Evolutionary conservation across 2,113 vertebrate genomes (phyloP).

Genomic region (Alethe diademata): DNA sequence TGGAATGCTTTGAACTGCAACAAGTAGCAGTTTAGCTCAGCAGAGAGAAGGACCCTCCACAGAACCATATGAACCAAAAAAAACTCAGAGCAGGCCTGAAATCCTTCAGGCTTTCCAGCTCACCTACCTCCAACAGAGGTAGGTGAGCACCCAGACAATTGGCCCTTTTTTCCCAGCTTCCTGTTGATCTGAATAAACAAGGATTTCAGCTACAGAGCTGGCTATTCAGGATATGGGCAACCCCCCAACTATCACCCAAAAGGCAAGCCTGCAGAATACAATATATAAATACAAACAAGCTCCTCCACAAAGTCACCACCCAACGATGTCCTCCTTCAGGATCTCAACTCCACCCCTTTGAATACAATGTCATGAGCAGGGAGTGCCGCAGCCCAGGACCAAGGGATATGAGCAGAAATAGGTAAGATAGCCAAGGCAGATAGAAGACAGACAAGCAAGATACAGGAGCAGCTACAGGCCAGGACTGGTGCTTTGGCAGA

Average conservation of each 20-base stretch:
- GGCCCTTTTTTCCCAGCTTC: not conserved
- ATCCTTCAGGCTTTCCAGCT: not conserved
- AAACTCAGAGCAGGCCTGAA: not conserved
- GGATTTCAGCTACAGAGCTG: not conserved
- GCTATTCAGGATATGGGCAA: not conserved
- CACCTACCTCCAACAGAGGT: not conserved
- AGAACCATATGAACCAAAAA: not conserved
- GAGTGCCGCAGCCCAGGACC: not conserved
- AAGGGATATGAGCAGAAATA: not conserved
- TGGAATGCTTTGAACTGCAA: not conserved
- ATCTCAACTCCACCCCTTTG: not conserved
- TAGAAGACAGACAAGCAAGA: not conserved
- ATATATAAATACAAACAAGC: not conserved
- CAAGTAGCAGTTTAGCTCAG: not conserved
- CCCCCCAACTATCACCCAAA: not conserved
- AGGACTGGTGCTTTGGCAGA: constrained; percentile 7
- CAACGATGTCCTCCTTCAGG: not conserved
- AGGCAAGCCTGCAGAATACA: not conserved
- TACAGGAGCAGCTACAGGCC: not conserved
- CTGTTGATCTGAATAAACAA: not conserved
- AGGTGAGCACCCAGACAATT: not conserved
- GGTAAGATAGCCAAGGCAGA: not conserved
- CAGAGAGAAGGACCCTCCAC: not conserved
- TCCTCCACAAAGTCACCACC: not conserved
- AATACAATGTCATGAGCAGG: not conserved